A percentile compares a stretch with the other conserved stretches of the same genome.
Conservation (phyloP, 2,888 invertebrate genomes). For the Creontiades dilutus region DNA sequence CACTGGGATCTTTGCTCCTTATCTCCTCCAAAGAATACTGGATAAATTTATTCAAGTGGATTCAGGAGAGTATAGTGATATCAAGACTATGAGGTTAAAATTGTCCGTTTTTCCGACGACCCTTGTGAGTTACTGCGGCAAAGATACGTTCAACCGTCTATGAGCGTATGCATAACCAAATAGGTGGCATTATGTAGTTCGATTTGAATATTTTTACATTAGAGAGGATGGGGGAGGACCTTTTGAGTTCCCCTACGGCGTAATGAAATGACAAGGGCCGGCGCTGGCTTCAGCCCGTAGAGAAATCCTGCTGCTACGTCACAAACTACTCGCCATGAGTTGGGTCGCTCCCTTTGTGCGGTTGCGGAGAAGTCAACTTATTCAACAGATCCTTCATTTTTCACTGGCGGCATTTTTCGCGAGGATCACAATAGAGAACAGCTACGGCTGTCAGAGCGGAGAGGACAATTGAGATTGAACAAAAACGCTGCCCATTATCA, state of each 20-base stretch:
- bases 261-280: background rate
- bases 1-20: too few relatives aligned
- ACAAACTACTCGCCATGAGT: background rate
- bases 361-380: background rate
- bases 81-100: too few relatives aligned
- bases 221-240: background rate
- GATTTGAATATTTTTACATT: constrained; percentile 15
- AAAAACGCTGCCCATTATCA: too few relatives aligned
- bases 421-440: constrained; percentile 14
- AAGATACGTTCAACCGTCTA: background rate
- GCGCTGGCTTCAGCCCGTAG: background rate
- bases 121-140: background rate
- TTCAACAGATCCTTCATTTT: background rate
- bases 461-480: too few relatives aligned
- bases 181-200: background rate
- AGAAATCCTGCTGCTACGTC: background rate
- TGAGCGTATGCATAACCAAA: background rate
- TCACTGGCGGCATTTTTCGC: background rate
- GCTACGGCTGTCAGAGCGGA: background rate
- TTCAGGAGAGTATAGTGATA: too few relatives aligned
- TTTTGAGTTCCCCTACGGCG: background rate
- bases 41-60: too few relatives aligned
- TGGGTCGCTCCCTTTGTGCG: background rate
- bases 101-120: too few relatives aligned
- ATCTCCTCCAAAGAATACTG: too few relatives aligned